Base-by-base conservation (phyloP, 2,888 invertebrate genomes). In the Hypselothyrea guttata region DNA sequence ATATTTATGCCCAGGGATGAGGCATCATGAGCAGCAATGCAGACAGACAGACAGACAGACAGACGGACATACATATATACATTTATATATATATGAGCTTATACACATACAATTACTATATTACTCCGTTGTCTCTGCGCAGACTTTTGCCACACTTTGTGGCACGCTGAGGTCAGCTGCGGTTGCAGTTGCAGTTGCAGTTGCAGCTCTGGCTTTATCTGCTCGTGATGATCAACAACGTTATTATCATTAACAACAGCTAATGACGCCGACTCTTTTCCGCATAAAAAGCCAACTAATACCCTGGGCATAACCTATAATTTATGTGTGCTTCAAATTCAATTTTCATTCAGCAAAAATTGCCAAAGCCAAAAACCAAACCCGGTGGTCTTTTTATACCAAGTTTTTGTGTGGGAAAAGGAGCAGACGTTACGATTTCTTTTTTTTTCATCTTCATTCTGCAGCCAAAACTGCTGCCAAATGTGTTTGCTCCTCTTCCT, bases 291-390 rank as follows among this genome's bases (percentile, higher is more conserved):
- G 37, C 69, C 38, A 54, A 52, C 60, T 60, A 61, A 70, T 69
- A 60, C 57, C 56, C 48, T 31, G 44, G 51, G 65, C 75, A 75
- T 71, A 71, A 72, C 78, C 82, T 67, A 78, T 78, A 78, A 78
- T 78, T 78, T 78, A 82, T 78, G 63, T 81, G 72, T 81, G 72
- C 82, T 63, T 72, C 59, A 77, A 78, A 78, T 78, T 78, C 82
- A 81, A 81, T 78, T 77, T 78, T 81, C 78, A 78, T 78, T 78
- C 78, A 77, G 42, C 66, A 70, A 70, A 79, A 81, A 72, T 78
- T 67, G 67, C 72, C 54, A 63, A 69, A 27, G 60, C 56, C 71
- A 42, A 28, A 28, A 44, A 45, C 51, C 54, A 64, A 51, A 58
- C 45, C 67, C 56, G 77, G 77, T 77, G 81, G 77, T 78, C 76